Percentiles rank a stretch among this genome's conserved stretches.
phyloP scores from a whole-genome alignment of 2,797 vertebrate species.

The Cirrhinus mrigala region DNA sequence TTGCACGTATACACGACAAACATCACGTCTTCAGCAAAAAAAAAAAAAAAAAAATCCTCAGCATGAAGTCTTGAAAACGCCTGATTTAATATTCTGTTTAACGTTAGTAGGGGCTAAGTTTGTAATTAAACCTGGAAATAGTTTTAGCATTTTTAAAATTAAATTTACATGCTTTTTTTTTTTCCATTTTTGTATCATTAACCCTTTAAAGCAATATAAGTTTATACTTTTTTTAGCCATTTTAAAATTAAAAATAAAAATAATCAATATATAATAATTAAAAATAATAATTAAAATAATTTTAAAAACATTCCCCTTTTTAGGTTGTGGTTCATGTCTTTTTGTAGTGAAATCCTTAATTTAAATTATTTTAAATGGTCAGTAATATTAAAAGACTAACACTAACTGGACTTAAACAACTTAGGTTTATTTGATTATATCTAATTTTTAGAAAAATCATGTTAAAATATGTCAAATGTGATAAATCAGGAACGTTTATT shows the following conservation, averaged over 20 bases:
- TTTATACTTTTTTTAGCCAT: too few species aligned
- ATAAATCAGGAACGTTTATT: not conserved
- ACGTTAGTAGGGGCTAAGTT: not conserved
- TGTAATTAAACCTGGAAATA: not conserved
- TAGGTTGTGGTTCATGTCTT: not conserved
- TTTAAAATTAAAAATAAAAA: too few species aligned
- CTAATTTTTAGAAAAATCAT: not conserved
- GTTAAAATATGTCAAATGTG: not conserved
- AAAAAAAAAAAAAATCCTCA: not conserved
- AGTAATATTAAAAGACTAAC: not conserved
- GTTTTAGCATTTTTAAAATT: not conserved
- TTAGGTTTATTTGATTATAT: too few species aligned
- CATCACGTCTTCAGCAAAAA: not conserved
- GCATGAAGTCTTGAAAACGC: not conserved
- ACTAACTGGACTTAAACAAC: not conserved
- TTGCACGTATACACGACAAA: not conserved
- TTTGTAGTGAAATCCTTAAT: not conserved
- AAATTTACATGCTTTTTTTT: not conserved
- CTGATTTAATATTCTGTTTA: not conserved
- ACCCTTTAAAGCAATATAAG: not conserved
- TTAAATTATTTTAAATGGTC: not conserved
- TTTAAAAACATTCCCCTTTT: not conserved
- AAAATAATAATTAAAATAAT: too few species aligned
- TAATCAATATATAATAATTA: too few species aligned
- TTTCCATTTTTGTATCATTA: not conserved